Evolutionary conservation across 92 coral and sea anemone species (phyloP), one percentile per base, ranked within the genome.

Genomic region (Ricordea florida): DNA sequence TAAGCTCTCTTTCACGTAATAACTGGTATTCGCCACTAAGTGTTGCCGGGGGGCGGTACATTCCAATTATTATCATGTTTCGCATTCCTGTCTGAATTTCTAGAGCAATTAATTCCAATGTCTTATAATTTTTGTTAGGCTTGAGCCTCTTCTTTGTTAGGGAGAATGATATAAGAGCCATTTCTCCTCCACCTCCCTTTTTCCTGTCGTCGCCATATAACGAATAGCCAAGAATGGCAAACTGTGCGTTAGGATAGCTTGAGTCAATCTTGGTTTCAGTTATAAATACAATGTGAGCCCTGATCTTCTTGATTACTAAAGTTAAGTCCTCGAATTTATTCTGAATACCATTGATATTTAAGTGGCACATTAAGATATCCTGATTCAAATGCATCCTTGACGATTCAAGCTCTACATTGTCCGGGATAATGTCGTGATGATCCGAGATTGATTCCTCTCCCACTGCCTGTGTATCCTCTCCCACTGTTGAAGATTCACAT

Each of bases 101-200:
- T 1, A 81, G 0, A 6, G 74, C 87, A 41, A 81, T 81, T 23
- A 57, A 21, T 43, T 81, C 86, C 2, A 80, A 13, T 10, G 34
- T 20, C 49, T 81, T 73, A 24, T 72, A 73, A 10, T 21, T 62
- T 41, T 52, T 37, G 10, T 35, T 13, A 3, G 42, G 30, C 26
- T 27, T 62, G 6, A 72, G 23, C 31, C 76, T 81, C 32, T 73
- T 81, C 10, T 44, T 59, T 6, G 69, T 46, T 55, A 72, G 29
- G 17, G 80, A 61, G 27, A 81, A 46, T 62, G 74, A 72, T 72
- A 81, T 40, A 27, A 60, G 31, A 11, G 74, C 87, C 79, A 71
- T 37, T 2, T 72, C 13, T 14, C 87, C 87, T 7, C 81, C 87
- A 18, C 76, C 87, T 1, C 76, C 87, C 36, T 72, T 81, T 59